Percentiles rank a stretch among this genome's conserved stretches.
phyloP scores from a whole-genome alignment of 2,797 vertebrate species.

The Rousettus madagascariensis region DNA sequence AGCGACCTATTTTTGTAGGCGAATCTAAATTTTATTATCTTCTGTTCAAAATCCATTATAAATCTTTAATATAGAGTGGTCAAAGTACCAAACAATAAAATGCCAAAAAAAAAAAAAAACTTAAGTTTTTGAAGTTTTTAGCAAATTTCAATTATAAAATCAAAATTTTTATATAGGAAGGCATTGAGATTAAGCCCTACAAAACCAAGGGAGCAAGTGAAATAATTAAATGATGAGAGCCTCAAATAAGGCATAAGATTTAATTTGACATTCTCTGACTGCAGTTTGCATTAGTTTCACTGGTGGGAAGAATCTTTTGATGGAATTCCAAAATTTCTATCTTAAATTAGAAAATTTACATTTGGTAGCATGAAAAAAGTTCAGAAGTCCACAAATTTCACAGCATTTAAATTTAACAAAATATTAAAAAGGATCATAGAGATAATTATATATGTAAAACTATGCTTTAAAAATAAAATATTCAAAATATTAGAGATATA shows the following conservation, averaged over 20 bases:
- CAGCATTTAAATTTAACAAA: not conserved
- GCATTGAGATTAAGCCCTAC: not conserved
- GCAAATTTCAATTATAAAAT: not conserved
- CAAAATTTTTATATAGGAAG: not conserved
- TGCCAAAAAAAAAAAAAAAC: not conserved
- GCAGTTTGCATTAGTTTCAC: not conserved
- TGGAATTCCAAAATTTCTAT: not conserved
- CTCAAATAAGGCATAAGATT: not conserved
- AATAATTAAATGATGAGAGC: not conserved
- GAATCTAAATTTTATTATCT: not conserved
- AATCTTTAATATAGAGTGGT: not conserved
- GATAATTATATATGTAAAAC: not conserved
- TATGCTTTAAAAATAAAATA: not conserved
- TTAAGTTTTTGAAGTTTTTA: not conserved
- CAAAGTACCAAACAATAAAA: not conserved
- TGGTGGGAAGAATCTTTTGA: not conserved
- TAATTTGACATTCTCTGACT: not conserved
- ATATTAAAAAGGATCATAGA: not conserved
- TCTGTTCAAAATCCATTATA: not conserved
- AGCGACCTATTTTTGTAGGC: not conserved
- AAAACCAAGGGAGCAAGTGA: not conserved
- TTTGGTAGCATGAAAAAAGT: not conserved
- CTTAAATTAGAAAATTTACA: conserved; percentile 1
- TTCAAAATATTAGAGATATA: not conserved
- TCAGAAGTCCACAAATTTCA: not conserved